Evolutionary conservation across 2,113 vertebrate species (phyloP), one percentile per base, ranked within the genome.

Genomic region (Cettia cetti): DNA sequence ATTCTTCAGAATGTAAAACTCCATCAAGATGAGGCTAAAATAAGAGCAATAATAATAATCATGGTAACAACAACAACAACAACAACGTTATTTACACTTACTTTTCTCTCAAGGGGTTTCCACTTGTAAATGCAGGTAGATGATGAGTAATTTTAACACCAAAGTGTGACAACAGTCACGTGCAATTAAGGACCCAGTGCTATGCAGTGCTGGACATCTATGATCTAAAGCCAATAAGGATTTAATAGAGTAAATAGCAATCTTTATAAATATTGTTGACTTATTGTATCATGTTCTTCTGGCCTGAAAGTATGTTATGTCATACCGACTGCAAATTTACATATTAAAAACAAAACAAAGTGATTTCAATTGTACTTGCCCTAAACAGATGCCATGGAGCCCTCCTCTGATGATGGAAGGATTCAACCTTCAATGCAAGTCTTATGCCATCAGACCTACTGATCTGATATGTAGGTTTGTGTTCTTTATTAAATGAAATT

Each of bases 401-500:
- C 27, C 14, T 88, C 39, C 21, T 81, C 35, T 60, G 27, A 60
- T 56, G 40, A 68, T 86, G 65, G 59, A 94, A 75, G 64, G 40
- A 57, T 69, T 12, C 65, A 56, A 40, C 80, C 44, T 82, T 74
- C 40, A 42, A 63, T 84, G 33, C 57, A 82, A 84, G 44, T 50
- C 72, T 81, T 68, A 70, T 30, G 40, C 40, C 57, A 45, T 86
- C 37, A 93, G 52, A 75, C n/a, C 49, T 33, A 82, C 40, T 64
- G 68, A 63, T 82, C 40, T 64, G 68, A 63, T 82, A 79, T 78
- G 80, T 83, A 60, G 57, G 57, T 90, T 76, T 88, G 44, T 90
- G 71, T 52, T 92, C 56, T 63, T 90, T 88, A 95, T 93, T 81
- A 96, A 90, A 92, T 65, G 26, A 82, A 60, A 90, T 93, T 83